These are phyloP conservation scores for Subanguina moxae DNA, from an alignment of 1,140 invertebrate species.

Conservation along the genomic window DNA sequence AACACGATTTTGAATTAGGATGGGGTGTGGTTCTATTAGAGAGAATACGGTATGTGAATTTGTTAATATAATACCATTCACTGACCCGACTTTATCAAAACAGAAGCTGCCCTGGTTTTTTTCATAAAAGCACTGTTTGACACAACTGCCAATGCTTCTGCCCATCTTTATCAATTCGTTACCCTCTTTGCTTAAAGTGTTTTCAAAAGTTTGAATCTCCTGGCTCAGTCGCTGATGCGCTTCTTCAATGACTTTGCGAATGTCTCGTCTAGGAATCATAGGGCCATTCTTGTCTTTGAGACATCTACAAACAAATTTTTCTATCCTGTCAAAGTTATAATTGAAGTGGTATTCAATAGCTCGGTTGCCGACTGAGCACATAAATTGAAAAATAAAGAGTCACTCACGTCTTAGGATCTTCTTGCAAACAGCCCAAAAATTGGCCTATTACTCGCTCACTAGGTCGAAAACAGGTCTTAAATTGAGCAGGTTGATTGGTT, in stretches of 20 bases:
- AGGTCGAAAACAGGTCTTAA: background rate
- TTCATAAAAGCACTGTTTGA: background rate
- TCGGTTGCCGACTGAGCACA: too few relatives aligned
- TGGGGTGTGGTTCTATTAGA: too few relatives aligned
- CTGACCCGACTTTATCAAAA: background rate
- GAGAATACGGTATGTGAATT: too few relatives aligned
- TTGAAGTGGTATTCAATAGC: too few relatives aligned
- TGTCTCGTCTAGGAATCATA: background rate
- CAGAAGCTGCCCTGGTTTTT: background rate
- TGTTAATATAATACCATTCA: too few relatives aligned
- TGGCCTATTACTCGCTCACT: background rate
- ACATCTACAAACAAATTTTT: background rate
- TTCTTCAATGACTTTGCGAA: background rate
- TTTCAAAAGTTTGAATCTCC: background rate
- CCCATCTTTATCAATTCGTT: background rate
- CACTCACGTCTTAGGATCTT: background rate
- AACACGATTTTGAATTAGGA: too few relatives aligned
- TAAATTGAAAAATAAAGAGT: background rate
- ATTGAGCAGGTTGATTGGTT: background rate
- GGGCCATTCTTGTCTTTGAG: background rate
- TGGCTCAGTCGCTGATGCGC: background rate
- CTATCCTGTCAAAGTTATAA: background rate
- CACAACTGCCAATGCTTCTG: background rate
- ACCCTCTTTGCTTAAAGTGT: background rate
- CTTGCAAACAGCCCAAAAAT: background rate